These are phyloP conservation scores for Regulus satrapa DNA, from an alignment of 2,113 vertebrate species.

Conservation along the genomic window DNA sequence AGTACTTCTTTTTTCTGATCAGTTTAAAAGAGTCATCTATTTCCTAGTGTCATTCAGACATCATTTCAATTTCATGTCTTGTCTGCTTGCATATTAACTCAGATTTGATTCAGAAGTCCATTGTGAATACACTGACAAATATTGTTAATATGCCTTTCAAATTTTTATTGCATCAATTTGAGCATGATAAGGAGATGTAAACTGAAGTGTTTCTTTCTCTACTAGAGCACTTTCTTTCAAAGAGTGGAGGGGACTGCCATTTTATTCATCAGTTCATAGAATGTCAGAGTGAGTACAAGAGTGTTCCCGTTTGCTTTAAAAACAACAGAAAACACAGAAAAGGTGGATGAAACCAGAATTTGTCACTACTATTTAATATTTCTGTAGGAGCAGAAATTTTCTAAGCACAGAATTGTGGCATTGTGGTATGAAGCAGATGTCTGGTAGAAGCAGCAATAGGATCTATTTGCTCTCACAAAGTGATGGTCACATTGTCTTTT, in stretches of 20 bases:
- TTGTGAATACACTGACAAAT: background rate
- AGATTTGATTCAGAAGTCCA: background rate
- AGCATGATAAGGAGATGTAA: slow-evolving; percentile 55
- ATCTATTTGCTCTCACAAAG: background rate
- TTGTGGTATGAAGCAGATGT: background rate
- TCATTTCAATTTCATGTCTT: background rate
- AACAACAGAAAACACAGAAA: background rate
- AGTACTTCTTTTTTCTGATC: background rate
- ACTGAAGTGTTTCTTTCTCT: slow-evolving; percentile 86
- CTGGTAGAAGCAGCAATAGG: background rate
- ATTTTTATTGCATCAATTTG: slow-evolving; percentile 70
- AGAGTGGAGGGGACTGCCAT: slow-evolving; percentile 93
- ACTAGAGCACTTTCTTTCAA: slow-evolving; percentile 96
- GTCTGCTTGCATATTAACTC: slow-evolving; percentile 17
- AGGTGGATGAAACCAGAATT: background rate
- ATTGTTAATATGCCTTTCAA: slow-evolving; percentile 39
- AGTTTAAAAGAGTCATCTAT: background rate
- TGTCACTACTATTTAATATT: background rate
- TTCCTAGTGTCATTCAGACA: background rate
- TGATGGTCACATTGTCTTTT: background rate
- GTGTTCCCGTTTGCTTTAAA: slow-evolving; percentile 73
- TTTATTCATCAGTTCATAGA: slow-evolving; percentile 95
- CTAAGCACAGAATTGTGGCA: background rate
- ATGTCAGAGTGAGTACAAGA: slow-evolving; percentile 94
- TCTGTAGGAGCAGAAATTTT: background rate